Conservation (phyloP, 2,113 vertebrate species). For the Onychorhynchus coronatus region DNA sequence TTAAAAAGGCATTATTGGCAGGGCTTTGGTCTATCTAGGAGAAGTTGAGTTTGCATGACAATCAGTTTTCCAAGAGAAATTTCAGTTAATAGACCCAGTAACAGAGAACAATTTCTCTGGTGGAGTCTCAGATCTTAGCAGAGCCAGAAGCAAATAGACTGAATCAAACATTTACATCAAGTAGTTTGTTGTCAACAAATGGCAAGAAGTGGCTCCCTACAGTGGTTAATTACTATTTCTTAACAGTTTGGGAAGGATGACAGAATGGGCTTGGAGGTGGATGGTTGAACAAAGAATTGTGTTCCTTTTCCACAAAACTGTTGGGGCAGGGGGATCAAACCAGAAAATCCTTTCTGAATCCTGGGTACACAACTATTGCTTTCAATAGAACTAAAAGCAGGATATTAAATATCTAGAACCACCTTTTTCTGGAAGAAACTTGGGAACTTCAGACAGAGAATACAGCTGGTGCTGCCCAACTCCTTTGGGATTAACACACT, state of each 20-base stretch:
- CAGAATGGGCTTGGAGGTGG: not conserved
- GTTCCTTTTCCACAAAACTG: not conserved
- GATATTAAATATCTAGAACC: not conserved
- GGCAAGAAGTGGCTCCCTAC: constrained; percentile 14
- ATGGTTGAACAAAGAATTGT: not conserved
- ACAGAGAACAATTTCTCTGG: constrained; percentile 1
- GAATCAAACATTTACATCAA: constrained; percentile 36
- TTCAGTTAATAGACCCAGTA: not conserved
- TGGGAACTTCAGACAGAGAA: not conserved
- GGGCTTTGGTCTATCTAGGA: not conserved
- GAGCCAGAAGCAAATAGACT: constrained; percentile 15
- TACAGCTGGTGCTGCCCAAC: not conserved
- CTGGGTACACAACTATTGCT: not conserved
- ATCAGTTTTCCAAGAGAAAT: not conserved
- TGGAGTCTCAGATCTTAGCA: not conserved
- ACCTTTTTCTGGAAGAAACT: not conserved
- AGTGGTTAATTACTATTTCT: constrained; percentile 11
- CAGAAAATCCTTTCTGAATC: not conserved
- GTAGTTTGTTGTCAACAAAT: constrained; percentile 34
- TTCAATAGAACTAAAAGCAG: not conserved
- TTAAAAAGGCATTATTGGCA: not conserved
- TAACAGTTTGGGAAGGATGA: not conserved
- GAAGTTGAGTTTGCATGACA: not conserved
- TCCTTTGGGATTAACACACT: not conserved
- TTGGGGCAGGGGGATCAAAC: not conserved